Conservation (phyloP, 2,888 invertebrate genomes). For the Galeruca laticollis region DNA sequence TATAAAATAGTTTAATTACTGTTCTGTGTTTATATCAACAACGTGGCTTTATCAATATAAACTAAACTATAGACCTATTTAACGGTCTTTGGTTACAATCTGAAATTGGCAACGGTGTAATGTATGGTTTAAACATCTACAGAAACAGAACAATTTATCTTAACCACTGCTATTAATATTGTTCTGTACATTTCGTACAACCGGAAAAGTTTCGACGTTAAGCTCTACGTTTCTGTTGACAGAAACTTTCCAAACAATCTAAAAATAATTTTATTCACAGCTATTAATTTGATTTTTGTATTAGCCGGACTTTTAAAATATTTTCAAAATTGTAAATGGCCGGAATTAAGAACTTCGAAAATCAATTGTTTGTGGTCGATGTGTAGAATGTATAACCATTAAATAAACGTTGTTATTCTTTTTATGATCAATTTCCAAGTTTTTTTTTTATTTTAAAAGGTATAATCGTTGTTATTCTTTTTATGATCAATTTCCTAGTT, state of each 20-base stretch:
- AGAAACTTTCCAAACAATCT: constrained; percentile 12
- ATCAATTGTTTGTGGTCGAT: background rate
- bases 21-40: too few relatives aligned
- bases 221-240: constrained; percentile 9
- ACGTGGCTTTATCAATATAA: too few relatives aligned
- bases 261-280: constrained; percentile 19
- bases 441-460: too few relatives aligned
- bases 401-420: too few relatives aligned
- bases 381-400: too few relatives aligned
- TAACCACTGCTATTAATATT: constrained; percentile 3
- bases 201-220: constrained; percentile 11
- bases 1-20: too few relatives aligned
- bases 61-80: too few relatives aligned
- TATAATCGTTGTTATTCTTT: too few relatives aligned
- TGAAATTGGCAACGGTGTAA: background rate
- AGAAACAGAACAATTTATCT: background rate
- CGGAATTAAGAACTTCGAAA: background rate
- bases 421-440: too few relatives aligned
- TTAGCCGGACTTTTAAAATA: constrained; percentile 6
- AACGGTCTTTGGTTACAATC: background rate
- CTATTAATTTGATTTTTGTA: constrained; percentile 15
- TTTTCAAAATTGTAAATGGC: background rate
- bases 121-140: background rate
- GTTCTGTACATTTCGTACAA: constrained; percentile 5
- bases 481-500: too few relatives aligned